Evolutionary conservation across 2,797 vertebrate genomes (phyloP), one percentile per base, ranked within the genome.

Genomic region (Serranus cabrilla): DNA sequence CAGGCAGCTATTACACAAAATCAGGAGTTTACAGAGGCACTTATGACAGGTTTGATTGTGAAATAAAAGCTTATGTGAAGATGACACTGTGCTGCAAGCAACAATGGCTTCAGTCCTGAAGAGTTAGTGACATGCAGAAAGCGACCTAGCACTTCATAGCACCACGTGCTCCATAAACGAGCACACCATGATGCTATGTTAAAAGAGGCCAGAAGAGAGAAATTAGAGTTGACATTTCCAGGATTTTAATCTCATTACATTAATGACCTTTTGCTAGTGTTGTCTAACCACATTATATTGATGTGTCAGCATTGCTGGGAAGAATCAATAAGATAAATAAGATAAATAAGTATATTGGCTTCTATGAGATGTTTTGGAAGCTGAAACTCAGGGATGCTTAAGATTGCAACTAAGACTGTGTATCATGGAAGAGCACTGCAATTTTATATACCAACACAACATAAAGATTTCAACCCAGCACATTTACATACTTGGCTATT

Each of bases 11-110:
- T 55, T 20, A 64, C 74, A 67, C 47, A 54, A 16, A 51, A 71
- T 4, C 51, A 31, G 10, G 2, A 9, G 11, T 34, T 55, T 21
- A 54, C 21, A 50, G 5, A 31, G 58, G 40, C 31, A 11, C 37
- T 61, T 14, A 46, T 65, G 60, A 57, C 65, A 66, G 50, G 37
- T 25, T 42, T 72, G 50, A 80, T n/a, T 49, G 46, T 10, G 1
- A 47, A 51, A 67, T 27, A 47, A 39, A 68, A 47, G 57, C 27
- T 16, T 1, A 45, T 60, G 27, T 51, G 13, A 60, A 47, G 45
- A 62, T 31, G 57, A 51, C 31, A 59, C 46, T 51, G 17, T 23
- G 5, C 11, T 45, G 46, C 43, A 63, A 23, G 16, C 9, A 46
- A 13, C 34, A 49, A n/a, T 49, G 46, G 9, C 39, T 50, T 52